Base-by-base conservation (phyloP, 1,140 invertebrate genomes). In the Pantala flavescens region DNA sequence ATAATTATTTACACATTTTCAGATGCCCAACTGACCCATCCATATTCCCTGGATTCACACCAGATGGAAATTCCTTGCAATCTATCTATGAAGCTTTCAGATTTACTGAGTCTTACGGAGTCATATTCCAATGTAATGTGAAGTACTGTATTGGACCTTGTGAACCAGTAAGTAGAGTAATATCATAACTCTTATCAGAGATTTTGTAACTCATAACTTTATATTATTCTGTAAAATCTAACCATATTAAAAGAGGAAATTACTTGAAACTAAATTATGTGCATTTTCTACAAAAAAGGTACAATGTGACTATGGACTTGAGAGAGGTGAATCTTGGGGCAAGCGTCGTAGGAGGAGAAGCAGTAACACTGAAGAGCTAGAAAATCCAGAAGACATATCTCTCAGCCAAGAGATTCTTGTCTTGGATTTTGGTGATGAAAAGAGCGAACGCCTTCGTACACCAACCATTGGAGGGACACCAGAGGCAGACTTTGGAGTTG, bases 41-140 rank as follows among this genome's bases (percentile, higher is more conserved):
- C 43, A 97, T 97, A 77, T 97, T 97, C 87, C 95, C 95, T 7
- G 91, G 89, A 42, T 96, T 96, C 82, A 90, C 88, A 42, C 91
- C 92, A 43, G 93, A 94, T 78, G 93, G 91, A 71, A 94, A 92
- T 81, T 93, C 94, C 0, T 83, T 97, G 74, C 93, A 97, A 80
- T 94, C 93, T 0, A 87, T 93, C 71, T 97, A 97, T 80, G 95
- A 97, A 84, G 95, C 95, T 0, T 97, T 97, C 86, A 88, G 95
- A 78, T 97, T 97, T 81, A 97, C 95, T 0, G 95, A 97, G 81
- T 97, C 94, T 23, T 97, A 97, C 77, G 95, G 95, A 21, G 95
- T 97, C 70, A 97, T 97, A 81, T 97, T 97, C 89, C 95, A 97
- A 81, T 97, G 95, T 82, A 97, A 97, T 81, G 95, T 97, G 76